Conservation (phyloP, 2,797 vertebrate genomes). For the Coregonus ussuriensis region DNA sequence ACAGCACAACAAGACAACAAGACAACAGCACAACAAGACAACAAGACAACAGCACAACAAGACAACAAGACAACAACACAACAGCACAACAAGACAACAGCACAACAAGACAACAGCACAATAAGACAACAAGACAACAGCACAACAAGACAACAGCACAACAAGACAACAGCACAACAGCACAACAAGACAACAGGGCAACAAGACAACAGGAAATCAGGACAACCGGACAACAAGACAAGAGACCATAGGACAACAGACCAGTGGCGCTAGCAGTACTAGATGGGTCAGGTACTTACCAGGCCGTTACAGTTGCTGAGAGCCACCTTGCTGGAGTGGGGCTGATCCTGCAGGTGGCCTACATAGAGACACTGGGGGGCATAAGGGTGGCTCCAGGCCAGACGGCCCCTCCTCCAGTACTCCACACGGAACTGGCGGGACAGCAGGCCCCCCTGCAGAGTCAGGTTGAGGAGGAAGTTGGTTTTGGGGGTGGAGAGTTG, state of each 20-base stretch:
- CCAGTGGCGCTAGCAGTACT: neutral
- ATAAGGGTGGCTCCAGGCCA: conserved; percentile 93
- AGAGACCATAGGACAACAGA: too few relatives aligned
- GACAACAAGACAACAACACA: neutral
- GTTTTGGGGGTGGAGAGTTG: conserved; percentile 86
- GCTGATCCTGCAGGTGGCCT: conserved; percentile 90
- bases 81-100: neutral
- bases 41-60: neutral
- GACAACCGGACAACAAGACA: too few relatives aligned
- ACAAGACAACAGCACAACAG: neutral
- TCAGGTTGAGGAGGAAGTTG: conserved; percentile 95
- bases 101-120: neutral
- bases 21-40: neutral
- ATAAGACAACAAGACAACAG: too few relatives aligned
- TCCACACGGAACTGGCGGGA: conserved; percentile 92
- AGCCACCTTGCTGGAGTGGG: conserved; percentile 89
- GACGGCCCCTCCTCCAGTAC: conserved; percentile 90
- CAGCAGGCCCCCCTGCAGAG: conserved; percentile 87
- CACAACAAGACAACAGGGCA: too few relatives aligned
- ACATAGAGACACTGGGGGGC: conserved; percentile 90
- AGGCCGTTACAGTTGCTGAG: conserved; percentile 98
- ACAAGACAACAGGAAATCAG: too few relatives aligned
- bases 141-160: neutral
- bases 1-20: neutral
- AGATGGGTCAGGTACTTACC: conserved; percentile 77